Conservation (phyloP, 2,113 vertebrate genomes). For the Leptobrachium ailaonicum region DNA sequence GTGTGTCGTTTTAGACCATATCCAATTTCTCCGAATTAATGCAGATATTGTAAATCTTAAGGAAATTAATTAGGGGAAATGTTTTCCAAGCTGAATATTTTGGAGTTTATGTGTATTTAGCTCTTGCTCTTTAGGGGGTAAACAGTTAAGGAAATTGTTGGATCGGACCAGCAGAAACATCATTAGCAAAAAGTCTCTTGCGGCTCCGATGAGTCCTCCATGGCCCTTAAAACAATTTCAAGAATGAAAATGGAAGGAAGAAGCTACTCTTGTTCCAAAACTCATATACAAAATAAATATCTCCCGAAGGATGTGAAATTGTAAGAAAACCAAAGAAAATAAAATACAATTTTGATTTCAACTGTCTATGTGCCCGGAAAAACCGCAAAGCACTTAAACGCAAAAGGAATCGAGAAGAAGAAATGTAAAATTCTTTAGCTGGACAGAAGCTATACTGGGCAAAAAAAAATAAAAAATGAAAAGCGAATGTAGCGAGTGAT, state of each 20-base stretch:
- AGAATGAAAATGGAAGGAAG: conserved; percentile 59
- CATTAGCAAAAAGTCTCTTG: conserved; percentile 28
- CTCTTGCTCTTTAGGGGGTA: conserved; percentile 67
- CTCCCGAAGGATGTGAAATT: conserved; percentile 48
- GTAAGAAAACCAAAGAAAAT: conserved; percentile 53
- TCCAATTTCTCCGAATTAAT: conserved; percentile 78
- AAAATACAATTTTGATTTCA: conserved; percentile 21
- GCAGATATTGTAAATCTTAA: conserved; percentile 74
- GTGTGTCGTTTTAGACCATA: conserved; percentile 71
- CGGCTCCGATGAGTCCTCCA: conserved; percentile 51
- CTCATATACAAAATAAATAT: conserved; percentile 54
- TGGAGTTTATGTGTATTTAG: conserved; percentile 59
- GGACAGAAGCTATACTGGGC: too few species aligned
- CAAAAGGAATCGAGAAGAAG: conserved; percentile 17
- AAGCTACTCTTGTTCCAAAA: conserved; percentile 45
- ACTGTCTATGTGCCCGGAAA: background rate
- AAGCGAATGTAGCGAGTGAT: too few species aligned
- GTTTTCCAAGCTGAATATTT: conserved; percentile 70
- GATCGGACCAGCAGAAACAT: conserved; percentile 51
- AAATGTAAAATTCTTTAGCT: too few species aligned
- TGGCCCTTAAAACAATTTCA: conserved; percentile 44
- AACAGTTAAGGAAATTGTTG: conserved; percentile 65
- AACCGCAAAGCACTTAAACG: conserved; percentile 30
- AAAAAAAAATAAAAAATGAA: too few species aligned
- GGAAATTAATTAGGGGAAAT: conserved; percentile 79